Percentiles rank a stretch among this genome's conserved stretches.
Evolutionary conservation across 1,140 invertebrate species (phyloP).

Genomic region (Gonatopus flavifemur): DNA sequence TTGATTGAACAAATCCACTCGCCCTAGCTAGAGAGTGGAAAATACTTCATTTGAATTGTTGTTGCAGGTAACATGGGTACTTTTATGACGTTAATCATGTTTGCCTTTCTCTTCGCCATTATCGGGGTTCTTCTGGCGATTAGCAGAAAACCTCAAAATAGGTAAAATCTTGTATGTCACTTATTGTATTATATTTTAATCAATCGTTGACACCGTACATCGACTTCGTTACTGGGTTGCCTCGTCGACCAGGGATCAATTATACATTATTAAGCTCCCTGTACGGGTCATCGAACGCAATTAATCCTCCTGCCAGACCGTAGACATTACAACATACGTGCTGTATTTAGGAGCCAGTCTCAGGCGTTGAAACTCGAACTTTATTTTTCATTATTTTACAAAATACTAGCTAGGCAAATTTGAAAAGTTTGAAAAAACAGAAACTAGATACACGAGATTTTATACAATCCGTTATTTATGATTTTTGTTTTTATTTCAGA

Average conservation of each 20-base stretch:
- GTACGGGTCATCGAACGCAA: no score
- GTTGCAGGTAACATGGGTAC: slow-evolving; percentile 62
- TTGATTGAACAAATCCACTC: no score
- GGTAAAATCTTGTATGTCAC: slow-evolving; percentile 63
- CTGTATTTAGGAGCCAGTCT: no score
- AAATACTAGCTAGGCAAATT: not conserved
- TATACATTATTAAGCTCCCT: no score
- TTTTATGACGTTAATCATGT: slow-evolving; percentile 70
- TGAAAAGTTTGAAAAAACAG: slow-evolving; percentile 4
- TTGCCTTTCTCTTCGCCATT: slow-evolving; percentile 74
- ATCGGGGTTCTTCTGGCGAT: slow-evolving; percentile 78
- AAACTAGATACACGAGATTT: slow-evolving; percentile 20
- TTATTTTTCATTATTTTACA: not conserved
- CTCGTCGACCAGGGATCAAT: no score
- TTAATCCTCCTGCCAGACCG: no score
- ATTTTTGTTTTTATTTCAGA: slow-evolving; percentile 60
- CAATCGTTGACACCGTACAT: not conserved
- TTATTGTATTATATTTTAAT: slow-evolving; percentile 5
- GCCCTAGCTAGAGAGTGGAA: no score
- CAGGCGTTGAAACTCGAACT: not conserved
- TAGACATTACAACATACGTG: no score
- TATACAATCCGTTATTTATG: no score
- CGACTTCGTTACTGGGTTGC: no score
- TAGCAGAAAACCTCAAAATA: slow-evolving; percentile 89
- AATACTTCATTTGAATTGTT: slow-evolving; percentile 1